phyloP scores from a whole-genome alignment of 1,140 invertebrate species.

The Chironomus tepperi region DNA sequence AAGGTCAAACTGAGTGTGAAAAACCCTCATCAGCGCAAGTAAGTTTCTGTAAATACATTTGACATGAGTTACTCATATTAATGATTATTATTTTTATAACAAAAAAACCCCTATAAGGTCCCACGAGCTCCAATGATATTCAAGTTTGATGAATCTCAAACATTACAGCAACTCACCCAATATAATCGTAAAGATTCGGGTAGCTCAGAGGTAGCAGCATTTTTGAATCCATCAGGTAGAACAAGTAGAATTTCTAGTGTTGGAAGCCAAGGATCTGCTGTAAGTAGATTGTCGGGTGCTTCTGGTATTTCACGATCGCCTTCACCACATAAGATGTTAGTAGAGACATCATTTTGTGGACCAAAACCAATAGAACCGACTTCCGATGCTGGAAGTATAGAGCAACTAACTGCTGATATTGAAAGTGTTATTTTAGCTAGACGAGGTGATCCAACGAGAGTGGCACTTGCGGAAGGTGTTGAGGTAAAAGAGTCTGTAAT shows the following conservation, averaged over 20 bases:
- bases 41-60: constrained; percentile 22
- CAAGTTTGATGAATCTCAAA: constrained; percentile 47
- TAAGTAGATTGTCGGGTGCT: constrained; percentile 58
- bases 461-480: constrained; percentile 46
- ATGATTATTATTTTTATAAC: background rate
- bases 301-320: constrained; percentile 64
- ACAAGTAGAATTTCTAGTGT: constrained; percentile 71
- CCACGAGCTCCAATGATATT: constrained; percentile 42
- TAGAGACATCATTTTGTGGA: constrained; percentile 84
- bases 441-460: constrained; percentile 47
- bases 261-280: constrained; percentile 55
- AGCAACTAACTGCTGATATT: constrained; percentile 45
- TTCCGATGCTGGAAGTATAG: constrained; percentile 40
- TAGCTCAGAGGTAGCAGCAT: constrained; percentile 47
- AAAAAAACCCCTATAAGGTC: constrained; percentile 28
- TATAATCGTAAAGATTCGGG: constrained; percentile 70
- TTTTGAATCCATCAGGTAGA: constrained; percentile 71
- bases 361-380: constrained; percentile 57
- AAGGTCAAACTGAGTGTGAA: constrained; percentile 31
- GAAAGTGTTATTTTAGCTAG: constrained; percentile 55
- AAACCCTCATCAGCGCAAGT: constrained; percentile 26
- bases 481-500: constrained; percentile 32
- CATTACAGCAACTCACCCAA: constrained; percentile 42
- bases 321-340: constrained; percentile 76
- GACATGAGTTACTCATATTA: background rate